A percentile compares a stretch with the other conserved stretches of the same genome.
phyloP scores from a whole-genome alignment of 2,113 vertebrate genomes.

The Chaenocephalus aceratus region DNA sequence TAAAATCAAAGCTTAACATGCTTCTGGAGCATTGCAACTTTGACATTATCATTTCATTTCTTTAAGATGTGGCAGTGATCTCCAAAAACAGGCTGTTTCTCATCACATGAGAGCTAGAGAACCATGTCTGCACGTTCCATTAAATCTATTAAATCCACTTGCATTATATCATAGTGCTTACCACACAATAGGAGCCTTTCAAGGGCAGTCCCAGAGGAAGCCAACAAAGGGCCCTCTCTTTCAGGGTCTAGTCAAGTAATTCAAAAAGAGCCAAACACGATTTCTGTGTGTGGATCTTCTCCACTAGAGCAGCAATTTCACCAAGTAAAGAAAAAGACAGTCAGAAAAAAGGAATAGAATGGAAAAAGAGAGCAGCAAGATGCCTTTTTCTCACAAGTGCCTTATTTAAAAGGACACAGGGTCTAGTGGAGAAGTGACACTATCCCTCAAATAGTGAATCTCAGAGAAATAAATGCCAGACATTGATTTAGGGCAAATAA shows the following conservation, averaged over 20 bases:
- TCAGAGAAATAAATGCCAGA: background rate
- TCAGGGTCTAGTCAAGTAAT: conserved; percentile 75
- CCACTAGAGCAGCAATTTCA: conserved; percentile 52
- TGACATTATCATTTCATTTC: conserved; percentile 50
- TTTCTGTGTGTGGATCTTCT: conserved; percentile 58
- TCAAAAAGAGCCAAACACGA: conserved; percentile 74
- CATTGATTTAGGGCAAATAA: background rate
- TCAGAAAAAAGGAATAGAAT: conserved; percentile 22
- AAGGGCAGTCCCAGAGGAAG: conserved; percentile 77
- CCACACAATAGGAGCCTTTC: conserved; percentile 80
- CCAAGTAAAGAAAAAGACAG: conserved; percentile 39
- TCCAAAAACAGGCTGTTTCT: conserved; percentile 56
- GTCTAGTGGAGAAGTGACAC: conserved; percentile 2
- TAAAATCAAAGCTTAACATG: background rate
- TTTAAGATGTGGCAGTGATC: conserved; percentile 64
- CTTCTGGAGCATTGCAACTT: background rate
- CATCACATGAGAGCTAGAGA: conserved; percentile 63
- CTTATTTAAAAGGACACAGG: conserved; percentile 54
- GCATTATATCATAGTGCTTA: conserved; percentile 81
- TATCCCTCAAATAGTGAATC: conserved; percentile 24
- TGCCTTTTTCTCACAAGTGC: conserved; percentile 34
- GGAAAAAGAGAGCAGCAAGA: conserved; percentile 51
- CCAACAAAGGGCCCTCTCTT: conserved; percentile 78
- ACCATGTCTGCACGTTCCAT: conserved; percentile 76
- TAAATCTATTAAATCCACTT: conserved; percentile 81